A percentile compares a stretch with the other conserved stretches of the same genome.
Evolutionary conservation across 2,113 vertebrate genomes (phyloP).

Genomic region (Protobothrops flavoviridis): DNA sequence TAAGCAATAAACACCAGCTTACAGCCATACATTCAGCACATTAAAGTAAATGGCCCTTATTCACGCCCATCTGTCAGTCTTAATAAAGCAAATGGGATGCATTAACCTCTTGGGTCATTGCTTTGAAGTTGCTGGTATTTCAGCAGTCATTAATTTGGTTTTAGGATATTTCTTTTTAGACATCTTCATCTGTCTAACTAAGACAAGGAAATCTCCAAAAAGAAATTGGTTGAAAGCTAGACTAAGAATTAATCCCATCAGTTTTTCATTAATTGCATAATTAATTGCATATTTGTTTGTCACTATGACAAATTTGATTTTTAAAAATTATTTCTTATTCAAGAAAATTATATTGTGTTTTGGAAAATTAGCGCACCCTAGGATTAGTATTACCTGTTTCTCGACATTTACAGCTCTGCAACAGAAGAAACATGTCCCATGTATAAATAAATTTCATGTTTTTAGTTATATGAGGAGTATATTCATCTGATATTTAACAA

Average conservation of each 20-base stretch:
- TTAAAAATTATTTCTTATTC: neutral
- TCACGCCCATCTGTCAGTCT: conserved; percentile 22
- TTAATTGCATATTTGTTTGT: neutral
- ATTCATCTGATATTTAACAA: neutral
- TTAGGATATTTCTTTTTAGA: conserved; percentile 10
- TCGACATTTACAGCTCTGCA: neutral
- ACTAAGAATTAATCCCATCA: neutral
- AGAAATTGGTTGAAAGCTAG: neutral
- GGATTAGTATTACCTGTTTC: neutral
- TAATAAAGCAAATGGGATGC: conserved; percentile 27
- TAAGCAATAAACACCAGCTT: conserved; percentile 28
- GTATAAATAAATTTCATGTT: neutral
- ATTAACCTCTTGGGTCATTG: conserved; percentile 8
- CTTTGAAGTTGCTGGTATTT: neutral
- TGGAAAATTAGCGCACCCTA: neutral
- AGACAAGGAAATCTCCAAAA: neutral
- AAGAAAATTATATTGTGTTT: neutral
- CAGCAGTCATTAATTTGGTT: conserved; percentile 8
- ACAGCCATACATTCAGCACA: conserved; percentile 9
- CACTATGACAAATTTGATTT: neutral
- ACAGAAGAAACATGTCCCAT: neutral
- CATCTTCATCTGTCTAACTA: neutral
- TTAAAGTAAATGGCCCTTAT: conserved; percentile 30
- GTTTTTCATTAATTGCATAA: neutral
- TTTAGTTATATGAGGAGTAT: neutral